Evolutionary conservation across 35 echinoderm and acorn worm species (phyloP).

Genomic region (Ophiothrix spiculata): DNA sequence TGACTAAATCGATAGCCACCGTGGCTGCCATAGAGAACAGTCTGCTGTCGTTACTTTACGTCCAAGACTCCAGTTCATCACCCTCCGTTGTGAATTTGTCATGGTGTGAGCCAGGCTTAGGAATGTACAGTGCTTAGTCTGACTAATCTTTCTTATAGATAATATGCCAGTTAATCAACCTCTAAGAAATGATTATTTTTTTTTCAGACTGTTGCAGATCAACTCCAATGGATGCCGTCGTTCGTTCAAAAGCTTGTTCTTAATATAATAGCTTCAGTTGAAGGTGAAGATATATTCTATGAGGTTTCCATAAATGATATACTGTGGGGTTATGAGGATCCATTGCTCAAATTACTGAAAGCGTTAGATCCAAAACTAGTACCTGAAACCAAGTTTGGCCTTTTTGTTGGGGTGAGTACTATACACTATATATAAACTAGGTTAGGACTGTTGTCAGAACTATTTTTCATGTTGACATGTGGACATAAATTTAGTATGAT

Average conservation of each 20-base stretch:
- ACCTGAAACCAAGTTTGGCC: slow-evolving; percentile 22
- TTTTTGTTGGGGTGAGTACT: slow-evolving; percentile 41
- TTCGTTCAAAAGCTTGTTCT: background rate
- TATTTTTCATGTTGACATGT: background rate
- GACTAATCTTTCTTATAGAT: no score
- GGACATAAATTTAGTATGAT: no score
- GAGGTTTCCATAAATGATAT: slow-evolving; percentile 36
- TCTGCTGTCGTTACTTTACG: no score
- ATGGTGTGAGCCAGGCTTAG: no score
- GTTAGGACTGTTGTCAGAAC: background rate
- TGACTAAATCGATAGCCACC: no score
- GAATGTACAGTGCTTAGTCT: no score
- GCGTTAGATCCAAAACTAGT: background rate
- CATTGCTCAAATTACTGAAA: background rate
- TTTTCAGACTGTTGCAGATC: slow-evolving; percentile 40
- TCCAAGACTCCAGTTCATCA: no score
- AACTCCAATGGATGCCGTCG: slow-evolving; percentile 19
- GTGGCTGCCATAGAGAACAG: no score
- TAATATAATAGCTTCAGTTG: background rate
- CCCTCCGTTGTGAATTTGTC: no score
- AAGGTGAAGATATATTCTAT: background rate
- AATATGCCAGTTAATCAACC: no score
- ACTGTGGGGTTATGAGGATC: slow-evolving; percentile 44
- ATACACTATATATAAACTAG: no score
- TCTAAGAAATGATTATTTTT: no score